Base-by-base conservation (phyloP, 2,797 vertebrate species). In the Poliocrania exsul region DNA sequence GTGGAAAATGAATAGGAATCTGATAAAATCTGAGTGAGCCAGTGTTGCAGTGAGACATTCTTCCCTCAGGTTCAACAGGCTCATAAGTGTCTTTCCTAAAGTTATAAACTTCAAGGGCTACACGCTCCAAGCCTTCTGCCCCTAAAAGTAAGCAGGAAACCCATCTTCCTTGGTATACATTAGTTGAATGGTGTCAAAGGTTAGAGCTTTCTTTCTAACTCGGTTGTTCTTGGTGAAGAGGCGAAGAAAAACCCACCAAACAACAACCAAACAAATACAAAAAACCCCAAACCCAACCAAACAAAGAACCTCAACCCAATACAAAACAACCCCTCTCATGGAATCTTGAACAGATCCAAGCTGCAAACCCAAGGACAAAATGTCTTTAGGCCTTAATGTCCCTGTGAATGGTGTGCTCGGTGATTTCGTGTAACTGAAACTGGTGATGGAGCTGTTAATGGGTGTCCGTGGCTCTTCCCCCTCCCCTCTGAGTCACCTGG, bases 71-170 rank as follows among this genome's bases (percentile, higher is more conserved):
- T 62, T 92, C 38, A 26, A 10, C 37, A 42, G 74, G 28, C 47
- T 92, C 64, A 2, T 83, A 88, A 94, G 62, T 86, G 72, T 44
- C 44, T 79, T 89, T 80, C 89, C 1, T 51, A 16, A 25, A 58
- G 51, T 71, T 78, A 60, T 33, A 75, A 72, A 62, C 37, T 57
- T 92, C 47, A 70, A 53, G 26, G 86, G 46, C 79, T 87, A 67
- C 82, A 42, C 90, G 83, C 72, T 94, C 66, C 74, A 77, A 81
- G 77, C 33, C 58, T 82, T 56, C 18, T 38, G 72, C 88, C 54
- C 35, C 57, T 78, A 42, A 21, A 50, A 77, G 56, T 62, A 91
- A 96, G 92, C 31, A 81, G 94, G 86, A 96, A 96, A 93, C 82
- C 90, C 47, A 88, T 83, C 90, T 93, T 75, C 19, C 51, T 44